Conservation (phyloP, 2,888 invertebrate species). For the Congeria kusceri region DNA sequence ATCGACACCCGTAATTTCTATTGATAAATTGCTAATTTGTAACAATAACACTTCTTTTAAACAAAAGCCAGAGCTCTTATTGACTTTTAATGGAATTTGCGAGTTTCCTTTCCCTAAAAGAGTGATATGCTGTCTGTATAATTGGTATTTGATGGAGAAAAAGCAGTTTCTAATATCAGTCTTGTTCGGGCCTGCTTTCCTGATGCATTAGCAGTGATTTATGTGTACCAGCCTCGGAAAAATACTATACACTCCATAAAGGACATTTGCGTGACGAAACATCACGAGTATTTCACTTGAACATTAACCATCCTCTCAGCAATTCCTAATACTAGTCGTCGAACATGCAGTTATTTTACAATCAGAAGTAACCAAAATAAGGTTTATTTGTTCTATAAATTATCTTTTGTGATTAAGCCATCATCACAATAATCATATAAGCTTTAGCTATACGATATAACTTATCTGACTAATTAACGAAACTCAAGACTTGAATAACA, state of each 20-base stretch:
- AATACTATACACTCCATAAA: background rate
- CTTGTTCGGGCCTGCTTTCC: conserved; percentile 40
- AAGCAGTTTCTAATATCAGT: conserved; percentile 61
- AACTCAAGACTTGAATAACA: too few species aligned
- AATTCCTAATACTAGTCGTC: too few species aligned
- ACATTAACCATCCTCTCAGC: too few species aligned
- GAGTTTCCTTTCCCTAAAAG: conserved; percentile 34
- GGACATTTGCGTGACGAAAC: too few species aligned
- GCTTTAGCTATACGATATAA: too few species aligned
- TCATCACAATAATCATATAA: too few species aligned
- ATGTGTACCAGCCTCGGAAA: conserved; percentile 13
- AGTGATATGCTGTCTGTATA: conserved; percentile 41
- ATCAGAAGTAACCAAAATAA: too few species aligned
- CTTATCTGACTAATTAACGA: too few species aligned
- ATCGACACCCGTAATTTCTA: conserved; percentile 23
- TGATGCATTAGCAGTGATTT: conserved; percentile 58
- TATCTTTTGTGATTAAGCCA: too few species aligned
- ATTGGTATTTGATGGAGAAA: conserved; percentile 62
- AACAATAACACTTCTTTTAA: conserved; percentile 57
- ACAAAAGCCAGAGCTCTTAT: conserved; percentile 58
- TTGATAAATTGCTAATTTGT: conserved; percentile 67
- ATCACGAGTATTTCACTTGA: too few species aligned
- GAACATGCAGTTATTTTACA: too few species aligned
- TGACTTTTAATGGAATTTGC: conserved; percentile 65
- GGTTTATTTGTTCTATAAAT: too few species aligned